Percentiles rank a stretch among this genome's conserved stretches.
Conservation (phyloP, 30 jellyfish, hydroid and myxozoan species). For the Chrysaora quinquecirrha region DNA sequence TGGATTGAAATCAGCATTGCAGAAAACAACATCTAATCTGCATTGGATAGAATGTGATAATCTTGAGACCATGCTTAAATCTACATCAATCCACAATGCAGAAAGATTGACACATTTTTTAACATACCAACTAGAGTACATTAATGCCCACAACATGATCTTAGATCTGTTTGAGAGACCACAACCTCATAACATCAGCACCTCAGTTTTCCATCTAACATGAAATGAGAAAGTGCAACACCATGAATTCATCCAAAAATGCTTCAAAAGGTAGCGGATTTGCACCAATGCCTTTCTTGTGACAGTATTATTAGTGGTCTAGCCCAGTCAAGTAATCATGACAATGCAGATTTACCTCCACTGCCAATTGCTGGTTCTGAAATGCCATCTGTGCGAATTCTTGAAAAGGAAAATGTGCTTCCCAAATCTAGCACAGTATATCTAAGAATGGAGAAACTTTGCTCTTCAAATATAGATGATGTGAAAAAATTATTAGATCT, state of each 20-base stretch:
- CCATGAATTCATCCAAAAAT: background rate
- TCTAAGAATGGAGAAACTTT: constrained; percentile 31
- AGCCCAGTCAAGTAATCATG: background rate
- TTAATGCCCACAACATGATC: background rate
- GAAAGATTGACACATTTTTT: constrained; percentile 15
- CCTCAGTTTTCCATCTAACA: background rate
- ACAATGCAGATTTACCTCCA: background rate
- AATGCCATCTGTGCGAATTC: constrained; percentile 10
- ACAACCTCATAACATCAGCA: background rate
- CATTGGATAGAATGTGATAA: constrained; percentile 27
- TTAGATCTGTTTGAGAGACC: background rate
- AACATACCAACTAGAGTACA: constrained; percentile 5
- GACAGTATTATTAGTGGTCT: background rate
- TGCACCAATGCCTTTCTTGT: background rate
- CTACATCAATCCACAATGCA: constrained; percentile 20
- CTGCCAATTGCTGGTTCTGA: background rate
- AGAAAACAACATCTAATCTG: background rate
- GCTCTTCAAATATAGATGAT: background rate
- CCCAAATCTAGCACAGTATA: constrained; percentile 4
- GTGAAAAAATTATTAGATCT: background rate
- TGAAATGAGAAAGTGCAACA: background rate
- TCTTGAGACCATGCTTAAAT: constrained; percentile 21
- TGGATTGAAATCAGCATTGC: constrained; percentile 1
- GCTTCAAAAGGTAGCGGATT: background rate
- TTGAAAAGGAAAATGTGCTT: background rate